These are phyloP conservation scores for Thaleichthys pacificus DNA, from an alignment of 2,797 vertebrate genomes.

Conservation along the genomic window DNA sequence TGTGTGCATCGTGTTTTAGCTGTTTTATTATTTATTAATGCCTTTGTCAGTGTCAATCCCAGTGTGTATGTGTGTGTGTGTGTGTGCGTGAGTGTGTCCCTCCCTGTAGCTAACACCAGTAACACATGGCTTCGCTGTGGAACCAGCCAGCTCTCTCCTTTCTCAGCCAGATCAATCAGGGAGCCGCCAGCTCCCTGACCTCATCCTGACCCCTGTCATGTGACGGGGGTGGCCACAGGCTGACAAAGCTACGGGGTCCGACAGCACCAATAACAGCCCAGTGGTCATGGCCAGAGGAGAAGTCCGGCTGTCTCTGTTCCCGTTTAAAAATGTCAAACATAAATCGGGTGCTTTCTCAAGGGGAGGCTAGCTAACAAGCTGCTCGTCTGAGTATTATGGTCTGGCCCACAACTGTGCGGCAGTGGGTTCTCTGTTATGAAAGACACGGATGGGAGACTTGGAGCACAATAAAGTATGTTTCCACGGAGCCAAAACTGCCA, in stretches of 20 bases:
- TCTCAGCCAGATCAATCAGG: slow-evolving; percentile 78
- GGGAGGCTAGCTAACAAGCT: slow-evolving; percentile 60
- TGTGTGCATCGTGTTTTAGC: background rate
- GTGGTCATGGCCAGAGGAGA: slow-evolving; percentile 25
- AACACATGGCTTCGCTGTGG: slow-evolving; percentile 9
- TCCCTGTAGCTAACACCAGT: slow-evolving; percentile 23
- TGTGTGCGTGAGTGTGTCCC: slow-evolving; percentile 6
- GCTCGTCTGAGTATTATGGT: slow-evolving; percentile 49
- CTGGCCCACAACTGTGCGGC: slow-evolving; percentile 40
- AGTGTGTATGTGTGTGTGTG: slow-evolving; percentile 2
- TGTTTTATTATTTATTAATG: background rate
- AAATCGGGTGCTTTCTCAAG: slow-evolving; percentile 52
- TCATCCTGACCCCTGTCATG: slow-evolving; percentile 66
- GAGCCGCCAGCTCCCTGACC: slow-evolving; percentile 61
- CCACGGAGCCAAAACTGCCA: slow-evolving; percentile 28
- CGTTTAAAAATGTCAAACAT: slow-evolving; percentile 60
- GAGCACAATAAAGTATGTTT: slow-evolving; percentile 39
- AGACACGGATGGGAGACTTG: slow-evolving; percentile 29
- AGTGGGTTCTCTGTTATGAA: slow-evolving; percentile 24
- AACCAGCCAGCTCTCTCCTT: slow-evolving; percentile 65
- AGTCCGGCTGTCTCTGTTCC: slow-evolving; percentile 61
- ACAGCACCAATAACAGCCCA: slow-evolving; percentile 58
- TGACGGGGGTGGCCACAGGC: slow-evolving; percentile 58
- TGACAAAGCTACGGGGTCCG: slow-evolving; percentile 46
- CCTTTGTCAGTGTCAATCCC: background rate